Percentiles rank a stretch among this genome's conserved stretches.
These are phyloP conservation scores for Corvus moneduloides DNA, from an alignment of 2,113 vertebrate species.

Conservation along the genomic window DNA sequence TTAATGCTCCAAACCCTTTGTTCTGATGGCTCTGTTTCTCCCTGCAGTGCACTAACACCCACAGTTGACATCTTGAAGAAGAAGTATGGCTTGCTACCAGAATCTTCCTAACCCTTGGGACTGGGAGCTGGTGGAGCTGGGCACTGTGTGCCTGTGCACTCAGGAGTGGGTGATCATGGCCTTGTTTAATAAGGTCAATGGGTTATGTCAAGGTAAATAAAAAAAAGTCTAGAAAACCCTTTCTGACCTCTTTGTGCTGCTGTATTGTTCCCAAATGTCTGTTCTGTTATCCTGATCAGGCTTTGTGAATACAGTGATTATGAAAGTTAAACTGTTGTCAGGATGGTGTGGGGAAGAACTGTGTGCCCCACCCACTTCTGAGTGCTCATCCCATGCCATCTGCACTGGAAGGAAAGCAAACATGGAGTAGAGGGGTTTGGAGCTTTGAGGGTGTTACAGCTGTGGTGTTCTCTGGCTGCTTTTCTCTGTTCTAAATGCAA, in stretches of 20 bases:
- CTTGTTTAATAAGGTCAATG: constrained; percentile 54
- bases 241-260: background rate
- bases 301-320: background rate
- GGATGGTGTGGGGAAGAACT: background rate
- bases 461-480: background rate
- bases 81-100: constrained; percentile 76
- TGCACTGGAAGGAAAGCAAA: background rate
- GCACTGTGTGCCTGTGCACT: constrained; percentile 53
- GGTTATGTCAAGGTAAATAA: background rate
- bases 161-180: background rate
- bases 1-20: background rate
- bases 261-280: background rate
- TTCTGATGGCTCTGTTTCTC: background rate
- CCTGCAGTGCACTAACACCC: constrained; percentile 79
- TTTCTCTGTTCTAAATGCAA: background rate
- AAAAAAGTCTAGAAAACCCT: background rate
- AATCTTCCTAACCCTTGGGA: background rate
- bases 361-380: background rate
- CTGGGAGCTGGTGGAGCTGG: constrained; percentile 29
- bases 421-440: background rate
- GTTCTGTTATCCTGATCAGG: background rate
- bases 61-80: constrained; percentile 81
- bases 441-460: rapidly evolving
- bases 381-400: background rate
- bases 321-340: background rate